Base-by-base conservation (phyloP, 2,113 vertebrate species). In the Anolis sagrei region DNA sequence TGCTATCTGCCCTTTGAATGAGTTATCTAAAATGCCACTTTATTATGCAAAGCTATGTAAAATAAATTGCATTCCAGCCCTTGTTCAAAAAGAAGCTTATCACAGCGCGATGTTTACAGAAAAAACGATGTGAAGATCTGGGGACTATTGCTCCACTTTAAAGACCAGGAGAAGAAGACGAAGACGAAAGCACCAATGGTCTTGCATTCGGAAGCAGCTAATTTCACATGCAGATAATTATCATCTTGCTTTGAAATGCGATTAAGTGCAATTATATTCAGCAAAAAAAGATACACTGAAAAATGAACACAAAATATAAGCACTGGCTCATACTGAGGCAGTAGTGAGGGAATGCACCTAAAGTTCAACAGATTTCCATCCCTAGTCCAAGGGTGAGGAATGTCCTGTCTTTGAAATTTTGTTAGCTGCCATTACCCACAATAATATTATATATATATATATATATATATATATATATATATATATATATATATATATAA, bases 31-130 rank as follows among this genome's bases (percentile, higher is more conserved):
- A 95, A 92, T 92, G 88, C 89, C 75, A 93, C 94, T 96, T 96
- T 94, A 93, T 94, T 95, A 95, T 96, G 95, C 90, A 95, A 96
- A 96, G 91, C 91, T 93, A 87, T 88, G 85, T 92, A 95, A 96
- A 96, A 96, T 95, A 95, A 96, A 95, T 95, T 95, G 83, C 91
- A 92, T 93, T 96, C 90, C 94, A 95, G 89, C 84, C 89, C 77
- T 81, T 73, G 84, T 94, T 96, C 88, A 94, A 95, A 95, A 95
- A 95, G 92, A 83, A 91, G 92, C 95, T 96, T 94, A 94, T 95
- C 69, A 0, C 93, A 95, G 95, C 86, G 86, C 91, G 80, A 81
- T 94, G 92, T 92, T 93, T 91, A 84, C 85, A 90, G 90, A 93
- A 85, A n/a, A 92, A 91, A 79, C 85, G 74, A 62, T 90, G 93